Percentiles rank a stretch among this genome's conserved stretches.
Evolutionary conservation across 2,797 vertebrate species (phyloP).

Genomic region (Liasis olivaceus): DNA sequence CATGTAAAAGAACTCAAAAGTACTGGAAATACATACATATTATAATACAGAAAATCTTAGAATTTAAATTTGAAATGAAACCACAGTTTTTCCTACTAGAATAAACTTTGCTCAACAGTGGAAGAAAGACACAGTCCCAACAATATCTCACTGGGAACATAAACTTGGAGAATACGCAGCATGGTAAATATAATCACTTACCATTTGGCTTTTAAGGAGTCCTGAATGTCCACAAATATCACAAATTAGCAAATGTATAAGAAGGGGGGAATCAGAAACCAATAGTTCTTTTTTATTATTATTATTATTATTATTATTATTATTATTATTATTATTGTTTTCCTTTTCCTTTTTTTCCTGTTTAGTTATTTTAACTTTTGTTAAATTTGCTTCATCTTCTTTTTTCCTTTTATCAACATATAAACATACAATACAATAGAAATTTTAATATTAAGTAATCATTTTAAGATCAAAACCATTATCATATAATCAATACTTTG

Average conservation of each 20-base stretch:
- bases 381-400: background rate
- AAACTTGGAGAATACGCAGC: too few species aligned
- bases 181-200: background rate
- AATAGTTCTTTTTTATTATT: background rate
- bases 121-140: too few species aligned
- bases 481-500: background rate
- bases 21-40: too few species aligned
- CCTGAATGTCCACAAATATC: background rate
- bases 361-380: background rate
- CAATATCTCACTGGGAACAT: too few species aligned
- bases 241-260: background rate
- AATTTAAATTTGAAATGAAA: too few species aligned
- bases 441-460: background rate
- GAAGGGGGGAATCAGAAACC: background rate
- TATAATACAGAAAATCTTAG: too few species aligned
- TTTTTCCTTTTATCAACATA: background rate
- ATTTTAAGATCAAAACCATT: background rate
- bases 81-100: too few species aligned
- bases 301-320: too few species aligned
- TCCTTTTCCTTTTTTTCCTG: background rate
- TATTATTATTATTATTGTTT: too few species aligned
- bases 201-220: background rate
- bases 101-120: too few species aligned
- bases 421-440: background rate
- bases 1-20: too few species aligned